Conservation (phyloP, 2,888 invertebrate genomes). For the Callimorpha dominula region DNA sequence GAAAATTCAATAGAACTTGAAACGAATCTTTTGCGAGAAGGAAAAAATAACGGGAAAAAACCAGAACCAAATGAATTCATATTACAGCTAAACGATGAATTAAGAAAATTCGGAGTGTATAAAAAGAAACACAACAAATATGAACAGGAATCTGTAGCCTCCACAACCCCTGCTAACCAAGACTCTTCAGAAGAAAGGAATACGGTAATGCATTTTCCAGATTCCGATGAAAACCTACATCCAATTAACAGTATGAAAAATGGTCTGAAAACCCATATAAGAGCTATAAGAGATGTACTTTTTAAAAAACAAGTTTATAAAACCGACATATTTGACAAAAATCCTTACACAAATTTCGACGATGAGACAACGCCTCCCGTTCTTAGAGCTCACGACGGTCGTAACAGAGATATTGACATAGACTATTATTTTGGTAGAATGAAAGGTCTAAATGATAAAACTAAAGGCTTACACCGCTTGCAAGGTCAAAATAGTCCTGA, state of each 20-base stretch:
- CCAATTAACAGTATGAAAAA: constrained; percentile 40
- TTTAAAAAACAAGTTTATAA: background rate
- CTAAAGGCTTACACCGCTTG: background rate
- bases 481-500: background rate
- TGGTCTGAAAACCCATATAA: constrained; percentile 52
- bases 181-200: background rate
- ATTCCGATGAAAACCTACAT: constrained; percentile 40
- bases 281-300: constrained; percentile 55
- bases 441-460: background rate
- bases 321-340: background rate
- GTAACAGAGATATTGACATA: background rate
- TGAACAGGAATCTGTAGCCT: background rate
- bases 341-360: background rate
- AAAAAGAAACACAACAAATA: background rate
- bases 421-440: constrained; percentile 3
- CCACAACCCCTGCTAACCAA: background rate
- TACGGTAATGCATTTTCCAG: constrained; percentile 20
- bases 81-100: constrained; percentile 5
- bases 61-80: background rate
- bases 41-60: background rate
- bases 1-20: constrained; percentile 15
- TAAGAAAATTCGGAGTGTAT: constrained; percentile 1
- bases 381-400: background rate
- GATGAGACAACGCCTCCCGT: background rate
- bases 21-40: background rate